Conservation (phyloP, 2,888 invertebrate species). For the Carterocephalus palaemon region DNA sequence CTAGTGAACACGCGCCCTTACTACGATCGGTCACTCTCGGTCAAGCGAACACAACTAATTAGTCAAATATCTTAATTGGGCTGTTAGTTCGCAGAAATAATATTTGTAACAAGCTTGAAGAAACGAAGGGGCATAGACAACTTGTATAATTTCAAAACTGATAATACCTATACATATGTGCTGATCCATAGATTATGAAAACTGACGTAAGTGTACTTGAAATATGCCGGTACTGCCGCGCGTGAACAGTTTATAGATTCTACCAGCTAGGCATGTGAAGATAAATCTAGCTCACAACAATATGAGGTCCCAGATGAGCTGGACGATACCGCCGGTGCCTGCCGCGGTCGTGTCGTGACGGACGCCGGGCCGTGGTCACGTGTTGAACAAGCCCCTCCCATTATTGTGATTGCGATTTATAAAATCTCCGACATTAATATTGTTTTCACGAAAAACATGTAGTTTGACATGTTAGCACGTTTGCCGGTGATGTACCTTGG, state of each 20-base stretch:
- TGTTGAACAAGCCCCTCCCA: slow-evolving; percentile 4
- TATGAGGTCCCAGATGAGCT: slow-evolving; percentile 2
- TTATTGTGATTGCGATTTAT: not conserved
- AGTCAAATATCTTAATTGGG: slow-evolving; percentile 58
- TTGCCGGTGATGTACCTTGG: too few relatives aligned
- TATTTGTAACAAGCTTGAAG: slow-evolving; percentile 26
- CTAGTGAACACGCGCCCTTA: slow-evolving; percentile 32
- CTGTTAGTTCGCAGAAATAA: slow-evolving; percentile 37
- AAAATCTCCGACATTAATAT: not conserved
- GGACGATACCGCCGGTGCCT: not conserved
- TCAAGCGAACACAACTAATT: slow-evolving; percentile 54
- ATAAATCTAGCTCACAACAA: not conserved
- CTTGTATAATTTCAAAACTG: too few relatives aligned
- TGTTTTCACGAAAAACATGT: too few relatives aligned
- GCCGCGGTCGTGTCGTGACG: slow-evolving; percentile 15
- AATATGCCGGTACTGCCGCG: too few relatives aligned
- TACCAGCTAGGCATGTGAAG: too few relatives aligned
- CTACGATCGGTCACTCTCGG: slow-evolving; percentile 36
- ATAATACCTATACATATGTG: too few relatives aligned
- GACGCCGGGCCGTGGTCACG: slow-evolving; percentile 10
- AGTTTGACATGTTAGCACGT: too few relatives aligned
- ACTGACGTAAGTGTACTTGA: too few relatives aligned
- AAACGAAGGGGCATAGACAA: slow-evolving; percentile 14
- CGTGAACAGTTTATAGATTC: too few relatives aligned
- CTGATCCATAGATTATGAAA: too few relatives aligned